Percentiles rank a stretch among this genome's conserved stretches.
Evolutionary conservation across 1,140 invertebrate species (phyloP).

Genomic region (Maniola jurtina): DNA sequence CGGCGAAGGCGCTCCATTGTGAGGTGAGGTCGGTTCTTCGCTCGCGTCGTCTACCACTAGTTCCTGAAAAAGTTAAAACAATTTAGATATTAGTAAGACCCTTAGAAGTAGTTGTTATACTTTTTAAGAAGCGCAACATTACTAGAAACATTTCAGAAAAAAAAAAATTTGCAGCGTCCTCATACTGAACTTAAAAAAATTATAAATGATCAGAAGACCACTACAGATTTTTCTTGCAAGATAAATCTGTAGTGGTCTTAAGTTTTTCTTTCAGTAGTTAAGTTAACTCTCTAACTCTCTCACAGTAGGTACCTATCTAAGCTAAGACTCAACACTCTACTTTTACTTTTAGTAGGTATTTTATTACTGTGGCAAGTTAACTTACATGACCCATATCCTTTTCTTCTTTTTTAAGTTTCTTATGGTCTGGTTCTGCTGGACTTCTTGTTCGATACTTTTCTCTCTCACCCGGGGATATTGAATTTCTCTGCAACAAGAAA

Average conservation of each 20-base stretch:
- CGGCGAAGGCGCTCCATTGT: conserved; percentile 88
- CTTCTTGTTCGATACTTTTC: conserved; percentile 90
- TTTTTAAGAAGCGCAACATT: no score
- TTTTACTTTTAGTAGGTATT: no score
- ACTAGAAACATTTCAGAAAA: not conserved
- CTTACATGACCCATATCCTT: conserved; percentile 89
- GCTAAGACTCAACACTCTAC: no score
- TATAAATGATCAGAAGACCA: no score
- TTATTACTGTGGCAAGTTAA: conserved; percentile 35
- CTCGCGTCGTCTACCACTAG: conserved; percentile 95
- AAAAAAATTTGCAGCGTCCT: no score
- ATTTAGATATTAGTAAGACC: not conserved
- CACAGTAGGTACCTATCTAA: no score
- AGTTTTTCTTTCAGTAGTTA: no score
- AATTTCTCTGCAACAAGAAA: conserved; percentile 87
- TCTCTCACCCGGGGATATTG: conserved; percentile 91
- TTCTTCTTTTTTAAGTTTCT: conserved; percentile 88
- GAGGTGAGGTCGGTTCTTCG: conserved; percentile 87
- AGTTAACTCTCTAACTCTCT: no score
- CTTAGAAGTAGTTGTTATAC: not conserved
- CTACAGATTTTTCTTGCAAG: no score
- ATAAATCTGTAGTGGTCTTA: no score
- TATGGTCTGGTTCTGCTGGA: conserved; percentile 83
- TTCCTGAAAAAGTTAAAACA: conserved; percentile 81
- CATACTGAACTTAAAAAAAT: no score